Percentiles rank a stretch among this genome's conserved stretches.
These are phyloP conservation scores for Patagioenas fasciata DNA, from an alignment of 2,113 vertebrate genomes.

Conservation along the genomic window DNA sequence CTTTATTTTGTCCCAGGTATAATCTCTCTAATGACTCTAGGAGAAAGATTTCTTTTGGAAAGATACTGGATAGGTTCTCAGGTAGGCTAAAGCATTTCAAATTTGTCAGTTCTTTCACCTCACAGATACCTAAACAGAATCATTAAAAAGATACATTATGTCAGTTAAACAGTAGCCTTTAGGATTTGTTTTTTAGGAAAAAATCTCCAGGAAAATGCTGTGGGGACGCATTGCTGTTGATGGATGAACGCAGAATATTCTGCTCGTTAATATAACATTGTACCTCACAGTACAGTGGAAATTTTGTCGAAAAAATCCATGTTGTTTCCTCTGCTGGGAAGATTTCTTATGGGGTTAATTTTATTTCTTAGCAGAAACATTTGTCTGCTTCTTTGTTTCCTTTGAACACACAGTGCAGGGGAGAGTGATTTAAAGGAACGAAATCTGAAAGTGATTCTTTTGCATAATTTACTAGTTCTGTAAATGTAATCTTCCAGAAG, in stretches of 20 bases:
- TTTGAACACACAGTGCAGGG: neutral
- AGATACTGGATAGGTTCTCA: constrained; percentile 67
- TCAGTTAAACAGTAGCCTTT: neutral
- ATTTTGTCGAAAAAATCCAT: neutral
- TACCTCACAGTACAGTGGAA: neutral
- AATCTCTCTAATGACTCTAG: constrained; percentile 67
- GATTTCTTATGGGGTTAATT: constrained; percentile 8
- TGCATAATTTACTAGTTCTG: neutral
- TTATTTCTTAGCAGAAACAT: constrained; percentile 28
- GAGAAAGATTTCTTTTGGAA: constrained; percentile 68
- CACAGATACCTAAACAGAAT: constrained; percentile 53
- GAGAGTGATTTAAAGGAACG: neutral
- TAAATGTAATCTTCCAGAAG: neutral
- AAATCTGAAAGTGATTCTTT: constrained; percentile 16
- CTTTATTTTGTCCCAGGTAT: constrained; percentile 71
- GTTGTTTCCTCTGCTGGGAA: neutral
- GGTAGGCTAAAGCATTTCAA: constrained; percentile 70
- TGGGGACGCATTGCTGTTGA: neutral
- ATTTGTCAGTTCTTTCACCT: constrained; percentile 55
- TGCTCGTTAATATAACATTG: constrained; percentile 23
- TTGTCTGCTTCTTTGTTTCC: neutral
- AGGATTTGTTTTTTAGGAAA: neutral
- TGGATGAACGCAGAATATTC: constrained; percentile 20
- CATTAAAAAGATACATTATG: constrained; percentile 18
- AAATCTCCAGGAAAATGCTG: neutral